Evolutionary conservation across 1,140 invertebrate species (phyloP).

Genomic region (Aphis gossypii): DNA sequence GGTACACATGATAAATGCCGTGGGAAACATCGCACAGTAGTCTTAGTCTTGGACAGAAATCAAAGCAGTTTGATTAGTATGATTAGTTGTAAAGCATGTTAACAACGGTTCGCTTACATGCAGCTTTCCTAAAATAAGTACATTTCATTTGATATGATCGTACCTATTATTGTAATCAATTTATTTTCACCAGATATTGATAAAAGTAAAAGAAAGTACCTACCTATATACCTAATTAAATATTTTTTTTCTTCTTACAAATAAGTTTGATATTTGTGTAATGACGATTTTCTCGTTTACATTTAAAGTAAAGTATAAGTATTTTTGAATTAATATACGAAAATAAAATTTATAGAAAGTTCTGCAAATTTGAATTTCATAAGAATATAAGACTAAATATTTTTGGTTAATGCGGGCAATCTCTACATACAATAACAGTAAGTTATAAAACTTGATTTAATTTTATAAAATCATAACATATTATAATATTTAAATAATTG

Average conservation of each 20-base stretch:
- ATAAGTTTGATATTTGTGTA: background rate
- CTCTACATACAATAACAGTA: background rate
- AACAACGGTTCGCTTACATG: background rate
- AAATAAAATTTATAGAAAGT: background rate
- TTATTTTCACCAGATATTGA: background rate
- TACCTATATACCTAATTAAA: background rate
- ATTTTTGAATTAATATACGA: background rate
- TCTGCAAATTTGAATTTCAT: background rate
- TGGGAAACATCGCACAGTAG: slow-evolving; percentile 54
- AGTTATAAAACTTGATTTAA: background rate
- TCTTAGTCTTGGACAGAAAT: slow-evolving; percentile 27
- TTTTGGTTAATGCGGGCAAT: background rate
- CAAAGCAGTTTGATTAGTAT: slow-evolving; percentile 50
- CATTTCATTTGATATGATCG: background rate
- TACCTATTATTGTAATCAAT: background rate
- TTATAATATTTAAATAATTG: too few relatives aligned
- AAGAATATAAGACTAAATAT: background rate
- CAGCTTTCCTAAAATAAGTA: background rate
- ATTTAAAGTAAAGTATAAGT: background rate
- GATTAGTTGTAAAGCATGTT: slow-evolving; percentile 53
- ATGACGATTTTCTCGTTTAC: background rate
- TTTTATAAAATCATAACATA: background rate
- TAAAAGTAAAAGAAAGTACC: background rate
- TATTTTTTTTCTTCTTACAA: background rate
- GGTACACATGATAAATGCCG: slow-evolving; percentile 52